phyloP scores from a whole-genome alignment of 1,140 invertebrate species.

The Cyclargus thomasi region DNA sequence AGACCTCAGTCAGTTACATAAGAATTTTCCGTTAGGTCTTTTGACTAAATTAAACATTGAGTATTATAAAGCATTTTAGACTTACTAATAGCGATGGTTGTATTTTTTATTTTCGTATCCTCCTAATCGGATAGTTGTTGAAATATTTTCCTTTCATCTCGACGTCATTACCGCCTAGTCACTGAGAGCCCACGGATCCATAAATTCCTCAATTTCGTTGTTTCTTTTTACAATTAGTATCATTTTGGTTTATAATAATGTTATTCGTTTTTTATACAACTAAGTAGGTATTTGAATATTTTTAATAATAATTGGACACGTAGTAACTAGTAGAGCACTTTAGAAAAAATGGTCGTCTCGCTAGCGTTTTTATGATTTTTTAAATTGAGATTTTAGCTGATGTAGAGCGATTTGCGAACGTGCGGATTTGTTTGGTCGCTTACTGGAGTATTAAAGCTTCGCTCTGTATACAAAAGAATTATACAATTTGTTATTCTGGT shows the following conservation, averaged over 20 bases:
- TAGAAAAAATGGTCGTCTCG: slow-evolving; percentile 65
- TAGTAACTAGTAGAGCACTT: slow-evolving; percentile 71
- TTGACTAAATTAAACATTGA: slow-evolving; percentile 47
- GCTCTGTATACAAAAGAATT: slow-evolving; percentile 66
- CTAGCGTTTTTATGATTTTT: slow-evolving; percentile 60
- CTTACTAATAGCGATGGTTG: slow-evolving; percentile 42
- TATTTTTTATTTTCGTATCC: slow-evolving; percentile 40
- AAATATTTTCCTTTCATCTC: slow-evolving; percentile 43
- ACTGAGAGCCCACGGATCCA: slow-evolving; percentile 68
- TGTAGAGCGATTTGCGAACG: slow-evolving; percentile 38
- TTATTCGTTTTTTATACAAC: slow-evolving; percentile 67
- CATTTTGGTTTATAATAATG: slow-evolving; percentile 67
- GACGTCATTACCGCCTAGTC: slow-evolving; percentile 72
- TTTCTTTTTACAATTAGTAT: slow-evolving; percentile 63
- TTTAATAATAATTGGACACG: slow-evolving; percentile 56
- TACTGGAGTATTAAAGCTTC: slow-evolving; percentile 63
- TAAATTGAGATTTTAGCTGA: slow-evolving; percentile 59
- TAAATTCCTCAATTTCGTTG: slow-evolving; percentile 59
- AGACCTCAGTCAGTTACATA: slow-evolving; percentile 46
- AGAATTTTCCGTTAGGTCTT: slow-evolving; percentile 38
- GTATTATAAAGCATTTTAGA: slow-evolving; percentile 70
- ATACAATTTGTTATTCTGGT: slow-evolving; percentile 71
- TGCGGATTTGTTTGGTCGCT: slow-evolving; percentile 43
- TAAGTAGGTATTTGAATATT: slow-evolving; percentile 57
- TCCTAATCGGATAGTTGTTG: slow-evolving; percentile 36